Percentiles rank a stretch among this genome's conserved stretches.
Evolutionary conservation across 1,140 invertebrate species (phyloP).

Genomic region (Brachionus sp.): DNA sequence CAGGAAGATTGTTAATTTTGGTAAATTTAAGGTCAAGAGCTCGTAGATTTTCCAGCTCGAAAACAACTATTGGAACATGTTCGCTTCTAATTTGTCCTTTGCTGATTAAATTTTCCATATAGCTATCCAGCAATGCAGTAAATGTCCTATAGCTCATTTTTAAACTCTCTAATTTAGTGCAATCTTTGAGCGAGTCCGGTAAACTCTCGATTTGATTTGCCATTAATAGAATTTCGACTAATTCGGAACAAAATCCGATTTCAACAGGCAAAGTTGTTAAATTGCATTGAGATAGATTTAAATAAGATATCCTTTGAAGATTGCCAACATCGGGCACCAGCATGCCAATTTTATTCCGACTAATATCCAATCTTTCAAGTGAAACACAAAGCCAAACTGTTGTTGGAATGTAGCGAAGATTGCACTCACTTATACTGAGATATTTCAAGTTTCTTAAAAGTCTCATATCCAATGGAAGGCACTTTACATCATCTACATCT

Average conservation of each 20-base stretch:
- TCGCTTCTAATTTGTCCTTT: slow-evolving; percentile 59
- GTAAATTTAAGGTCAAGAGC: slow-evolving; percentile 55
- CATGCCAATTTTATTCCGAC: slow-evolving; percentile 56
- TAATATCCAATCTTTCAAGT: slow-evolving; percentile 53
- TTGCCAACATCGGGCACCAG: slow-evolving; percentile 56
- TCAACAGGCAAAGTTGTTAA: slow-evolving; percentile 57
- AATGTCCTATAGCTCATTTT: slow-evolving; percentile 57
- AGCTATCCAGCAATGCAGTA: slow-evolving; percentile 53
- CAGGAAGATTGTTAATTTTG: slow-evolving; percentile 57
- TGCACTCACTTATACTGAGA: slow-evolving; percentile 57
- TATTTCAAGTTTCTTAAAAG: slow-evolving; percentile 51
- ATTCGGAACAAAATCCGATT: slow-evolving; percentile 57
- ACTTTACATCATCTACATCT: slow-evolving; percentile 52
- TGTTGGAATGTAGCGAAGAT: slow-evolving; percentile 55
- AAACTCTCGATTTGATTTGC: slow-evolving; percentile 58
- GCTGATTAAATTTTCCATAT: slow-evolving; percentile 54
- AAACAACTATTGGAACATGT: slow-evolving; percentile 57
- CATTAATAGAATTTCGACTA: slow-evolving; percentile 56
- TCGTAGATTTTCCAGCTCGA: slow-evolving; percentile 55
- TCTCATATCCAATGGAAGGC: slow-evolving; percentile 54
- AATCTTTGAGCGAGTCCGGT: slow-evolving; percentile 56
- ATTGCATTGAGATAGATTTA: slow-evolving; percentile 57
- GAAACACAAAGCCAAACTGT: slow-evolving; percentile 53
- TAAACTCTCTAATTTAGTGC: slow-evolving; percentile 52
- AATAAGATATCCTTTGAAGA: slow-evolving; percentile 51